Percentiles rank a stretch among this genome's conserved stretches.
These are phyloP conservation scores for Keiferia lycopersicella DNA, from an alignment of 2,888 invertebrate species.

Conservation along the genomic window DNA sequence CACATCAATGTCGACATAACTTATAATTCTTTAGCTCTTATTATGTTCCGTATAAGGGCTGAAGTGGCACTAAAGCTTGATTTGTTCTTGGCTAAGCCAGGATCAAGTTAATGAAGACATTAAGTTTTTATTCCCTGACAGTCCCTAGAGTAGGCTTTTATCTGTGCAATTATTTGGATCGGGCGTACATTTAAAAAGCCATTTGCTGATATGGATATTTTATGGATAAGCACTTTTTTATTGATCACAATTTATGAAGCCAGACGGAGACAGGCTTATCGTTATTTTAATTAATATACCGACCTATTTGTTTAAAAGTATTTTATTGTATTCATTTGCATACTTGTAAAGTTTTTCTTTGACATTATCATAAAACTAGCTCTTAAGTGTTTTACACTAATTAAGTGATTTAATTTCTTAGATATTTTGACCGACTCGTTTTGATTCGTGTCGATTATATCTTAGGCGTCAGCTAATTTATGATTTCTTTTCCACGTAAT, in stretches of 20 bases:
- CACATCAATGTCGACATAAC: background rate
- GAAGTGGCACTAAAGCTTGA: background rate
- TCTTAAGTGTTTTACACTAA: too few relatives aligned
- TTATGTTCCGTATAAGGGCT: background rate
- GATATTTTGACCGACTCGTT: too few relatives aligned
- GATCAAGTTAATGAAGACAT: conserved; percentile 23
- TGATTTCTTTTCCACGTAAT: too few relatives aligned
- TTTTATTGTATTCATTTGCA: background rate
- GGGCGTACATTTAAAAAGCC: conserved; percentile 4
- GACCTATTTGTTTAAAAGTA: conserved; percentile 2
- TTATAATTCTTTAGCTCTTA: background rate
- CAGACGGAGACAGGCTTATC: background rate
- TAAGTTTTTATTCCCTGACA: conserved; percentile 19
- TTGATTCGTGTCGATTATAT: too few relatives aligned
- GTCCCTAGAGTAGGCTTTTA: conserved; percentile 1
- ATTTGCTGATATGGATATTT: background rate
- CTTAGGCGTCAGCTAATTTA: too few relatives aligned
- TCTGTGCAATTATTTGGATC: conserved; percentile 9
- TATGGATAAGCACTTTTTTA: background rate
- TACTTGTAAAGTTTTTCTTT: background rate
- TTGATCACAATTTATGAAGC: background rate
- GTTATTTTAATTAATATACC: background rate
- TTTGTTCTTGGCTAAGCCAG: background rate
- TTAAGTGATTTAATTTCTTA: too few relatives aligned
- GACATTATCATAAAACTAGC: too few relatives aligned